phyloP scores from a whole-genome alignment of 2,888 invertebrate genomes.

The Diaprepes abbreviatus region DNA sequence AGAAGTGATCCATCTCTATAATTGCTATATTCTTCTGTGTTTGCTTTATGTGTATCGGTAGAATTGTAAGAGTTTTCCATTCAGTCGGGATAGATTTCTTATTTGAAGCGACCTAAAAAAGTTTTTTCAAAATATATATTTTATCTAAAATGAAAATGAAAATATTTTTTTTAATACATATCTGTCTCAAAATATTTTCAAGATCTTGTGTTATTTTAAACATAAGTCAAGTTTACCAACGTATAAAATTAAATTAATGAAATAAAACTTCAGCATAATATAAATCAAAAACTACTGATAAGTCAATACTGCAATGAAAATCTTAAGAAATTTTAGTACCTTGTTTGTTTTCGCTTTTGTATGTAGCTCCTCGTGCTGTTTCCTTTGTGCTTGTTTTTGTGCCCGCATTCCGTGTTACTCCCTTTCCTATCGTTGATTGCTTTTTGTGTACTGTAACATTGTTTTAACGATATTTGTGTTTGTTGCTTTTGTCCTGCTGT shows the following conservation, averaged over 20 bases:
- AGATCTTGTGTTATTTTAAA: no score
- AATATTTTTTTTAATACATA: no score
- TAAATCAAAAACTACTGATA: conserved; percentile 26
- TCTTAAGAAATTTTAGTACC: background rate
- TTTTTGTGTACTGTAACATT: background rate
- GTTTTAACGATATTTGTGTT: background rate
- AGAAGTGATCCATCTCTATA: no score
- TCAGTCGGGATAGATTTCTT: no score
- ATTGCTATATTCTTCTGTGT: no score
- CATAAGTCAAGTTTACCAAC: background rate
- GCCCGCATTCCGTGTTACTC: background rate
- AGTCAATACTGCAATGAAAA: background rate
- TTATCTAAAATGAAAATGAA: no score
- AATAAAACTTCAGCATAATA: conserved; percentile 7
- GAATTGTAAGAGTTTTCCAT: no score
- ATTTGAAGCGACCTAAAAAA: no score
- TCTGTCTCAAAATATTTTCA: no score
- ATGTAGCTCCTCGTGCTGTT: background rate
- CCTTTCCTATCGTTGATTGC: background rate
- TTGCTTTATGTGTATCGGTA: no score
- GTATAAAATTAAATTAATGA: conserved; percentile 5
- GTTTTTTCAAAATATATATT: no score
- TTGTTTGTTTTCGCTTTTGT: conserved; percentile 11
- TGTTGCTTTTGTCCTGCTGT: conserved; percentile 14
- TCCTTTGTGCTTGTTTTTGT: conserved; percentile 8